phyloP scores from a whole-genome alignment of 2,888 invertebrate species.

The Scotopteryx bipunctaria region DNA sequence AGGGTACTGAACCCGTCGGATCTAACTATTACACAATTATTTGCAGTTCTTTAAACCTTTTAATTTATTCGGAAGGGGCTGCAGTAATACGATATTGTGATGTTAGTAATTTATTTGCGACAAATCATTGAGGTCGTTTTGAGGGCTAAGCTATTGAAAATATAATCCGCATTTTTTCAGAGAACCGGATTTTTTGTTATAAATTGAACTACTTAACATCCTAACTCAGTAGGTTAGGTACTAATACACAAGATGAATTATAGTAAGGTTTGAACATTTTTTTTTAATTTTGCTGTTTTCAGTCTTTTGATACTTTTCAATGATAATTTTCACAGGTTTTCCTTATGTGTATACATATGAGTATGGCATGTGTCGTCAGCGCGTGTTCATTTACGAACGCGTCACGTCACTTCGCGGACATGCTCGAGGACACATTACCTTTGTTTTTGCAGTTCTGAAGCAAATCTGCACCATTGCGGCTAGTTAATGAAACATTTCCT shows the following conservation, averaged over 20 bases:
- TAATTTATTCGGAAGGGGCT: conserved; percentile 40
- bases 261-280: too few relatives aligned
- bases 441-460: conserved; percentile 26
- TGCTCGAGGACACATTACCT: conserved; percentile 22
- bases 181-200: background rate
- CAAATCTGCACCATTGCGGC: conserved; percentile 16
- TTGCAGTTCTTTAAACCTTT: conserved; percentile 38
- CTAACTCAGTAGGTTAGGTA: too few relatives aligned
- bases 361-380: background rate
- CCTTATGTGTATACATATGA: too few relatives aligned
- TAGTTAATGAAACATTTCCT: conserved; percentile 30
- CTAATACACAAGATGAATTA: too few relatives aligned
- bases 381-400: conserved; percentile 8
- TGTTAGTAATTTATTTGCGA: conserved; percentile 62
- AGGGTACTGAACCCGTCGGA: conserved; percentile 42
- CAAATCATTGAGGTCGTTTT: conserved; percentile 44
- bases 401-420: conserved; percentile 7
- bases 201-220: too few relatives aligned
- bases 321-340: too few relatives aligned
- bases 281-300: too few relatives aligned
- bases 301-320: too few relatives aligned
- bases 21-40: conserved; percentile 41
- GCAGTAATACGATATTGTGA: conserved; percentile 53
- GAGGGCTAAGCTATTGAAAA: conserved; percentile 4
- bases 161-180: background rate